phyloP scores from a whole-genome alignment of 2,888 invertebrate species.

The Volucella bombylans region DNA sequence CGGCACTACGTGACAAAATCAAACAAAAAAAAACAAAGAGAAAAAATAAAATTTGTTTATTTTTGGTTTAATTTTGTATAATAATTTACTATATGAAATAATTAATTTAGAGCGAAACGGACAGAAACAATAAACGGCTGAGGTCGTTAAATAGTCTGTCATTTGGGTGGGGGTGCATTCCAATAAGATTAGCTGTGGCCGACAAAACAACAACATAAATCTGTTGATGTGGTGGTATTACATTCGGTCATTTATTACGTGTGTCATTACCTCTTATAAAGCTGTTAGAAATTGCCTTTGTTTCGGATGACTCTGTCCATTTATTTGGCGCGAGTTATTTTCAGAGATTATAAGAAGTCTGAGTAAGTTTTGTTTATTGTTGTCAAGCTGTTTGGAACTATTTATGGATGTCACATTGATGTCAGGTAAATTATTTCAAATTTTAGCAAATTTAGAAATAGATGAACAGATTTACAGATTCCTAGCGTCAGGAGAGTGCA shows the following conservation, averaged over 20 bases:
- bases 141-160: constrained; percentile 22
- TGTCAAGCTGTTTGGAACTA: too few relatives aligned
- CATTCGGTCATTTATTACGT: constrained; percentile 25
- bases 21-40: too few relatives aligned
- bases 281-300: constrained; percentile 2
- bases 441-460: too few relatives aligned
- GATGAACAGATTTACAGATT: too few relatives aligned
- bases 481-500: too few relatives aligned
- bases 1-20: too few relatives aligned
- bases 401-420: too few relatives aligned
- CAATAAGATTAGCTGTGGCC: constrained; percentile 25
- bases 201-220: constrained; percentile 29
- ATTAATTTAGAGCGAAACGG: constrained; percentile 2
- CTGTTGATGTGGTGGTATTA: constrained; percentile 11
- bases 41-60: constrained; percentile 28
- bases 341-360: too few relatives aligned
- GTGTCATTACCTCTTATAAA: constrained; percentile 41
- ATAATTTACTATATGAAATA: constrained; percentile 1
- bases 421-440: too few relatives aligned
- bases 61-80: constrained; percentile 38
- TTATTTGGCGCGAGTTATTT: too few relatives aligned
- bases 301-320: not conserved
- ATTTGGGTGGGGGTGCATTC: constrained; percentile 6
- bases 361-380: too few relatives aligned
- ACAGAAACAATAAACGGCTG: too few relatives aligned